These are phyloP conservation scores for Chloroclystis v-ata DNA, from an alignment of 2,888 invertebrate species.

Conservation along the genomic window DNA sequence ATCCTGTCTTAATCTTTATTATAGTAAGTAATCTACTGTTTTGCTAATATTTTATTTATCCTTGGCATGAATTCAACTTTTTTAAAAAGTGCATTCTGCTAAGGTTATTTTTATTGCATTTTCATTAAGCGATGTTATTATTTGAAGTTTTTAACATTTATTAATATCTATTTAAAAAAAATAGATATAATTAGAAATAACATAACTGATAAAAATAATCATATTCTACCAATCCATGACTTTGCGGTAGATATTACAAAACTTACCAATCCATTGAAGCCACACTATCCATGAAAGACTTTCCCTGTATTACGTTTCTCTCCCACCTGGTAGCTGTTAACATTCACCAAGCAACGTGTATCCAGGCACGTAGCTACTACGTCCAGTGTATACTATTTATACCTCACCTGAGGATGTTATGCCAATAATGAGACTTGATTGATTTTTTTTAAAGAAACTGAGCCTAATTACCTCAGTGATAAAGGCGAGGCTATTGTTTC, in stretches of 20 bases:
- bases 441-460: conserved; percentile 19
- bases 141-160: too few relatives aligned
- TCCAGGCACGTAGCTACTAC: conserved; percentile 22
- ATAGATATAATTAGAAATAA: too few relatives aligned
- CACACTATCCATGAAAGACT: too few relatives aligned
- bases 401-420: conserved; percentile 24
- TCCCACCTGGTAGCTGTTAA: background rate
- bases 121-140: too few relatives aligned
- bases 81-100: conserved; percentile 1
- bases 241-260: too few relatives aligned
- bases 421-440: conserved; percentile 26
- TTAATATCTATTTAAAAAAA: too few relatives aligned
- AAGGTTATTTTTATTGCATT: too few relatives aligned
- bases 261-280: too few relatives aligned
- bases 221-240: too few relatives aligned
- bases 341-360: conserved; percentile 18
- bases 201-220: too few relatives aligned
- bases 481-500: conserved; percentile 16
- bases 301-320: too few relatives aligned
- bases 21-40: background rate
- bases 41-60: background rate
- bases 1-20: background rate
- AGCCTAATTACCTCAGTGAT: conserved; percentile 11
- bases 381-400: conserved; percentile 26
- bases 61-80: background rate